Evolutionary conservation across 2,113 vertebrate species (phyloP).

Genomic region (Platysteira castanea): DNA sequence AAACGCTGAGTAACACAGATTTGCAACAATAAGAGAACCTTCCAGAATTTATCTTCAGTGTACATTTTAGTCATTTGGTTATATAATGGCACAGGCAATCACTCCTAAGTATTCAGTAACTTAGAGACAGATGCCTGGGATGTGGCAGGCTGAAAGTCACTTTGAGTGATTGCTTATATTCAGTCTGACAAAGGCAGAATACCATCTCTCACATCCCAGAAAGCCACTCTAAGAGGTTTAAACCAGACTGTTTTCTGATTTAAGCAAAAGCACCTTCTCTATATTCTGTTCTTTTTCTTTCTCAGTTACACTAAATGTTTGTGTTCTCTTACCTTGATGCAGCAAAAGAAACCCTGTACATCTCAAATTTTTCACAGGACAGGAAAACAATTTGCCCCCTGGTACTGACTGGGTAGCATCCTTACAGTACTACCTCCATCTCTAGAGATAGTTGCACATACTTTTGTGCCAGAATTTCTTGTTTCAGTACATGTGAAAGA

Average conservation of each 20-base stretch:
- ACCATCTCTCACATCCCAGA: background rate
- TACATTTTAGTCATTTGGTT: background rate
- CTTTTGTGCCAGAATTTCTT: background rate
- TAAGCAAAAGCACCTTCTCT: background rate
- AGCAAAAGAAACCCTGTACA: background rate
- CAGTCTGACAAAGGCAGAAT: background rate
- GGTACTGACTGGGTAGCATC: background rate
- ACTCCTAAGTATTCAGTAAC: background rate
- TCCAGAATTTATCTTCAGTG: background rate
- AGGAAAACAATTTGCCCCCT: background rate
- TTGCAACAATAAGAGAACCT: rapidly evolving
- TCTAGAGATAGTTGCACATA: background rate
- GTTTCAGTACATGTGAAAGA: background rate
- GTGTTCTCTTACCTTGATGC: background rate
- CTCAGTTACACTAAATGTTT: background rate
- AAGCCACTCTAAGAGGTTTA: background rate
- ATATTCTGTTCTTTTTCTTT: background rate
- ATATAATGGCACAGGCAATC: background rate
- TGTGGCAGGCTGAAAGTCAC: background rate
- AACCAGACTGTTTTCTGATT: background rate
- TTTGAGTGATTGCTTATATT: background rate
- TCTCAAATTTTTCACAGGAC: background rate
- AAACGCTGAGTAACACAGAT: background rate
- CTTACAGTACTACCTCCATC: background rate
- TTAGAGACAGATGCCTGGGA: background rate